These are phyloP conservation scores for Neoitamus cyanurus DNA, from an alignment of 2,888 invertebrate species.

Conservation along the genomic window DNA sequence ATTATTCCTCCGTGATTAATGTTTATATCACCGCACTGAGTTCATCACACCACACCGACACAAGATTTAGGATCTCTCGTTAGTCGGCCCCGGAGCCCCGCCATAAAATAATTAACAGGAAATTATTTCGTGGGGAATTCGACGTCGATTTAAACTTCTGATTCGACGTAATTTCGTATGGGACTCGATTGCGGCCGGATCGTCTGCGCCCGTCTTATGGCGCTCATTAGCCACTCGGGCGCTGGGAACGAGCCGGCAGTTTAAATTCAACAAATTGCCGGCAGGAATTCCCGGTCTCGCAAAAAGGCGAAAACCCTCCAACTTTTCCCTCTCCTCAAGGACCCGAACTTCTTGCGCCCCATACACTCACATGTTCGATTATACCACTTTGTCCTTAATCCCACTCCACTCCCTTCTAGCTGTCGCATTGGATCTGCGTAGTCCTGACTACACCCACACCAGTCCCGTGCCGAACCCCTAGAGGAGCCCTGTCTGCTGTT, in stretches of 20 bases:
- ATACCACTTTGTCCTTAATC: conserved; percentile 24
- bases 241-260: neutral
- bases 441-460: conserved; percentile 13
- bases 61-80: conserved; percentile 51
- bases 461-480: conserved; percentile 4
- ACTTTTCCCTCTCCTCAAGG: neutral
- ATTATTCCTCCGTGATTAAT: conserved; percentile 65
- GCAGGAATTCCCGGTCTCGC: neutral
- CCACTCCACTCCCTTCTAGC: neutral
- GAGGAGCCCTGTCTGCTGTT: conserved; percentile 10
- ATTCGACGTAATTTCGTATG: conserved; percentile 39
- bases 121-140: conserved; percentile 64
- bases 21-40: conserved; percentile 66
- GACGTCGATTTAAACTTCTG: conserved; percentile 43
- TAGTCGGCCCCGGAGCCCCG: conserved; percentile 55
- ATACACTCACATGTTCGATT: conserved; percentile 23
- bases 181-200: neutral
- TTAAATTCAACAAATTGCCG: neutral
- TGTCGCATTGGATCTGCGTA: neutral
- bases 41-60: conserved; percentile 64
- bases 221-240: neutral
- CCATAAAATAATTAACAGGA: conserved; percentile 67
- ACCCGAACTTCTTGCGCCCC: neutral
- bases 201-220: neutral
- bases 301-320: neutral